A percentile compares a stretch with the other conserved stretches of the same genome.
These are phyloP conservation scores for Lynx canadensis DNA, from an alignment of 2,113 vertebrate species.

Conservation along the genomic window DNA sequence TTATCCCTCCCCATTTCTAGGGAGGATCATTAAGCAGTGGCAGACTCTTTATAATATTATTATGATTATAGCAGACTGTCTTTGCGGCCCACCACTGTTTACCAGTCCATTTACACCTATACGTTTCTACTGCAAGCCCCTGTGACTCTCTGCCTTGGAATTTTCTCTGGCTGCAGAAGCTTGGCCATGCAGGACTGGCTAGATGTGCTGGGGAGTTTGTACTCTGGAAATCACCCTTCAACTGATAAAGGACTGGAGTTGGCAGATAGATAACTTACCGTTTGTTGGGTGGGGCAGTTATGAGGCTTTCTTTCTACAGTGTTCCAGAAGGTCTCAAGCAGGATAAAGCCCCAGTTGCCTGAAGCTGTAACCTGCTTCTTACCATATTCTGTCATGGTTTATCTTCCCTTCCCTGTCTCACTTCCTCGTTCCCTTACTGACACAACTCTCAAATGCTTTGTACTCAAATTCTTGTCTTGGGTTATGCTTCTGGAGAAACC, in stretches of 20 bases:
- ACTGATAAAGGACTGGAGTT: background rate
- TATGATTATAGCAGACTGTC: background rate
- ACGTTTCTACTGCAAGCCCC: background rate
- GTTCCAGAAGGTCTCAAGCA: background rate
- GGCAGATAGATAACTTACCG: background rate
- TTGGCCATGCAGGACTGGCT: background rate
- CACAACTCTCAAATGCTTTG: background rate
- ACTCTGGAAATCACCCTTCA: background rate
- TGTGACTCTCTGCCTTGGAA: background rate
- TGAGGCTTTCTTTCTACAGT: background rate
- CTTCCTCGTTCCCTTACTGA: background rate
- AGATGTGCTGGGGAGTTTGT: background rate
- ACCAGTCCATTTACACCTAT: background rate
- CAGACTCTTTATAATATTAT: background rate
- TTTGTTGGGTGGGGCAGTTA: background rate
- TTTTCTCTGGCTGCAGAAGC: constrained; percentile 25
- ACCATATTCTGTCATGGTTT: background rate
- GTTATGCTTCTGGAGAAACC: background rate
- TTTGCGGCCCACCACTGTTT: background rate
- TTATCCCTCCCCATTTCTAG: background rate
- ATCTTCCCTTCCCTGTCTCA: background rate
- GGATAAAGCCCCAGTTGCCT: background rate
- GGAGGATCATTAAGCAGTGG: background rate
- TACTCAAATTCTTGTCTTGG: background rate
- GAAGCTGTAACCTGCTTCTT: background rate